Evolutionary conservation across 1,140 invertebrate genomes (phyloP).

Genomic region (Diorhabda sublineata): DNA sequence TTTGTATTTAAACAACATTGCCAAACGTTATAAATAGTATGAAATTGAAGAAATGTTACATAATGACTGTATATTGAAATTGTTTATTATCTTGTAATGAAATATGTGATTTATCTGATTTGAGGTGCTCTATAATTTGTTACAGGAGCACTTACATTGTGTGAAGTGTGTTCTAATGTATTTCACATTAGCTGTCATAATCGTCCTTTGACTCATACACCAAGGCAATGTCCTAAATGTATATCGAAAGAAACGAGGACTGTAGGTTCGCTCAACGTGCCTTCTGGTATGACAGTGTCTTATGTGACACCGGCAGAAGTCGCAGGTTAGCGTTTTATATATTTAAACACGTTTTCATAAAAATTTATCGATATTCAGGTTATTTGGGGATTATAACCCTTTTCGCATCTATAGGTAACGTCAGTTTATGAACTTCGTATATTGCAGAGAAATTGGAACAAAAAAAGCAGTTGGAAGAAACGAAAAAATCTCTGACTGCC

Average conservation of each 20-base stretch:
- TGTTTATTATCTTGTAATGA: too few relatives aligned
- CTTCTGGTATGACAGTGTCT: slow-evolving; percentile 39
- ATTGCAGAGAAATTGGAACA: slow-evolving; percentile 44
- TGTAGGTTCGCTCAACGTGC: slow-evolving; percentile 32
- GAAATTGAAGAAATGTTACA: too few relatives aligned
- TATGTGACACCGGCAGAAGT: slow-evolving; percentile 36
- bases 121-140: slow-evolving; percentile 21
- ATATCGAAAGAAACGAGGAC: slow-evolving; percentile 34
- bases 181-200: slow-evolving; percentile 55
- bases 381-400: too few relatives aligned
- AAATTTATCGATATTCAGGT: too few relatives aligned
- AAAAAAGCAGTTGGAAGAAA: slow-evolving; percentile 42
- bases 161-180: slow-evolving; percentile 50
- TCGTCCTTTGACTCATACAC: slow-evolving; percentile 39
- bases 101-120: slow-evolving; percentile 5
- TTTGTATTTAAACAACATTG: too few relatives aligned
- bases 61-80: too few relatives aligned
- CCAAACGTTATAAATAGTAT: too few relatives aligned
- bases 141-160: slow-evolving; percentile 48
- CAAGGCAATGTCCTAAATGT: slow-evolving; percentile 43
- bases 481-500: slow-evolving; percentile 36
- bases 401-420: not conserved
- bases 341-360: not conserved
- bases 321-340: slow-evolving; percentile 35
- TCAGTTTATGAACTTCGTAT: slow-evolving; percentile 1